A percentile compares a stretch with the other conserved stretches of the same genome.
These are phyloP conservation scores for Lissonota sp. DNA, from an alignment of 2,888 invertebrate genomes.

Conservation along the genomic window DNA sequence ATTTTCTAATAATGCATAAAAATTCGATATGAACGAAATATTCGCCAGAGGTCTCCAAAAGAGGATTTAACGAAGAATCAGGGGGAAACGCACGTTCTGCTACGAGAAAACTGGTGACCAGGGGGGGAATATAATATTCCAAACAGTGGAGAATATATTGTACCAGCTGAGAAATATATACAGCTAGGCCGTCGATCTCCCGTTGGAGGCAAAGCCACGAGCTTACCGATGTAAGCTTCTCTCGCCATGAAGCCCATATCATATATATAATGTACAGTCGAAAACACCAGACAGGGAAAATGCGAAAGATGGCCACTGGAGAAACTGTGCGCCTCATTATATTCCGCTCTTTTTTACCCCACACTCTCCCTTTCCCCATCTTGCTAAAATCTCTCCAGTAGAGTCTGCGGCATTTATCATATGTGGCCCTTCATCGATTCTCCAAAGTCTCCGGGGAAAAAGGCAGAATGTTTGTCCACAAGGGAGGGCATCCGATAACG, in stretches of 20 bases:
- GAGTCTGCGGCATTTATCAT: constrained; percentile 39
- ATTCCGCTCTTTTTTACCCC: constrained; percentile 6
- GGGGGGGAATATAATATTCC: neutral
- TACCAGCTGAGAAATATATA: constrained; percentile 69
- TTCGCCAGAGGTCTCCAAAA: neutral
- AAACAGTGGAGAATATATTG: constrained; percentile 5
- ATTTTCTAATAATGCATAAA: no score
- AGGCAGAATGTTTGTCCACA: constrained; percentile 28
- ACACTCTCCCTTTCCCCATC: neutral
- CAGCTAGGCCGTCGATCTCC: constrained; percentile 77
- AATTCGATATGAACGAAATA: no score
- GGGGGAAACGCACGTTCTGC: no score
- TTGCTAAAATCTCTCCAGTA: constrained; percentile 39
- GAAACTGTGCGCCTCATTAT: neutral
- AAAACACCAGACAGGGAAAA: neutral
- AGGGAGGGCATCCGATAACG: neutral
- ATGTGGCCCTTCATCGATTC: constrained; percentile 65
- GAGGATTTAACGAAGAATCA: neutral
- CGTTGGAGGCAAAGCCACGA: constrained; percentile 76
- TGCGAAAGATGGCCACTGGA: constrained; percentile 21
- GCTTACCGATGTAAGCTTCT: constrained; percentile 79
- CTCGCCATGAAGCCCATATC: constrained; percentile 58
- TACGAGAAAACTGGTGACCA: constrained; percentile 9
- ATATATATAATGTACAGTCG: neutral
- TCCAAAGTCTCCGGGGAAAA: constrained; percentile 58